Conservation (phyloP, 2,113 vertebrate genomes). For the Brienomyrus brachyistius region DNA sequence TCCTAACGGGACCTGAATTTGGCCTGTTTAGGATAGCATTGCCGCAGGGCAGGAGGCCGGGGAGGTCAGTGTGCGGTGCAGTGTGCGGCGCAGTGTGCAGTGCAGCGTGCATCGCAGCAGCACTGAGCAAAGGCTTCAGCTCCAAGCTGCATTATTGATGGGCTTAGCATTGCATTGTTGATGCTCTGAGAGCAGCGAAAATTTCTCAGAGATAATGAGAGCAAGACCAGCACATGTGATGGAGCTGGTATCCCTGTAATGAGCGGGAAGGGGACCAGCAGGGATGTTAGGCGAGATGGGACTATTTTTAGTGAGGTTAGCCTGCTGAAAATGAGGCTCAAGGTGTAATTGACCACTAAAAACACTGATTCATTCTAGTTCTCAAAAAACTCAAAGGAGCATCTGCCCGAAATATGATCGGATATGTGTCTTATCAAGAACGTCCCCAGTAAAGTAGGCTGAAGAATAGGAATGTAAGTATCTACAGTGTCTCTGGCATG, state of each 20-base stretch:
- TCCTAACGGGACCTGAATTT: not conserved
- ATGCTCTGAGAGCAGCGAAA: not conserved
- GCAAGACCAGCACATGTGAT: not conserved
- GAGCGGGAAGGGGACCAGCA: not conserved
- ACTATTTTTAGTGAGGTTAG: constrained; percentile 17
- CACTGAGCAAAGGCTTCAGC: constrained; percentile 30
- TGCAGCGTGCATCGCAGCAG: constrained; percentile 17
- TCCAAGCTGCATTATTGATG: constrained; percentile 56
- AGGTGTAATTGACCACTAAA: constrained; percentile 11
- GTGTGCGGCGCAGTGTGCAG: not conserved
- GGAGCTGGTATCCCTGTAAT: not conserved
- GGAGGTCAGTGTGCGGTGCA: not conserved
- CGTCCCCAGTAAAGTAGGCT: not conserved
- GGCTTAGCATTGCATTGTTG: constrained; percentile 10
- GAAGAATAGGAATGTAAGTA: not conserved
- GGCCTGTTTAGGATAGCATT: not conserved
- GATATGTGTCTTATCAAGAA: not conserved
- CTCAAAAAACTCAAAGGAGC: not conserved
- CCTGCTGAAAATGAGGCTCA: not conserved
- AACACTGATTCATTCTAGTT: not conserved
- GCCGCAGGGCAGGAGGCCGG: not conserved
- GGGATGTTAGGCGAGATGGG: not conserved
- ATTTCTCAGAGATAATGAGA: not conserved
- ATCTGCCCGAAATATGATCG: not conserved
- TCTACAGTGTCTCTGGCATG: not conserved